These are phyloP conservation scores for Villa cingulata DNA, from an alignment of 2,888 invertebrate species.

Conservation along the genomic window DNA sequence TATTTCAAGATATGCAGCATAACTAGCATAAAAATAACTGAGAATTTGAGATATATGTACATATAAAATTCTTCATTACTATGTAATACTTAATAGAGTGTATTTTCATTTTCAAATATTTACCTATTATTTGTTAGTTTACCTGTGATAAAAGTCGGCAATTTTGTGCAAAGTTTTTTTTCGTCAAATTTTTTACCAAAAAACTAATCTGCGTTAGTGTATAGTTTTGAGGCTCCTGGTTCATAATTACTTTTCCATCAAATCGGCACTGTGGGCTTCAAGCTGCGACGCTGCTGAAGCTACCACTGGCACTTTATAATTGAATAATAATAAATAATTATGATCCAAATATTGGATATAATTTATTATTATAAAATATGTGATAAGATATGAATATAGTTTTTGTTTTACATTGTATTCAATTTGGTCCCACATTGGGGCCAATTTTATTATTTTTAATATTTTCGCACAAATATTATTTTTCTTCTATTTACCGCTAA, in stretches of 20 bases:
- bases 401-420: not conserved
- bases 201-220: constrained; percentile 97
- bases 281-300: constrained; percentile 80
- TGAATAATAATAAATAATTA: constrained; percentile 14
- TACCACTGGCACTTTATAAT: constrained; percentile 17
- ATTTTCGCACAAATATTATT: no score
- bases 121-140: constrained; percentile 22
- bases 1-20: no score
- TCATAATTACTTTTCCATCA: constrained; percentile 74
- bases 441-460: not conserved
- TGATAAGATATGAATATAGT: not conserved
- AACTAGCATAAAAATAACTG: no score
- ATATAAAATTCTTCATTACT: no score
- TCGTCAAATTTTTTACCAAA: constrained; percentile 89
- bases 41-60: no score
- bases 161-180: constrained; percentile 88
- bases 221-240: constrained; percentile 97
- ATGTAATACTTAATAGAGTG: no score
- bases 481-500: no score
- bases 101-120: no score
- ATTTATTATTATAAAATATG: constrained; percentile 60
- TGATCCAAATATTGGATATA: constrained; percentile 46
- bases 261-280: constrained; percentile 89
- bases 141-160: constrained; percentile 82
- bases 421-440: constrained; percentile 25